Base-by-base conservation (phyloP, 2,888 invertebrate genomes). In the Dilophus febrilis region DNA sequence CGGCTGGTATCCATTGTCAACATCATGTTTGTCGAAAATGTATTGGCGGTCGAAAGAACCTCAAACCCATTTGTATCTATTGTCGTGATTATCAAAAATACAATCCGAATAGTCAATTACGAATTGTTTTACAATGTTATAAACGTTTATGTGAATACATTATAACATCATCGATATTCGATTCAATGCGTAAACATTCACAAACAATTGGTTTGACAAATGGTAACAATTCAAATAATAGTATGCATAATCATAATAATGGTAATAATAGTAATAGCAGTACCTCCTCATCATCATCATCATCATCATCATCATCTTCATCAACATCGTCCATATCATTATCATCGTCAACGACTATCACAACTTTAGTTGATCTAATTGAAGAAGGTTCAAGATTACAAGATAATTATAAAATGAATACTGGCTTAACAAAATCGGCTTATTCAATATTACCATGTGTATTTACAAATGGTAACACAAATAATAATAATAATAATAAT, bases 21-120 rank as follows among this genome's bases (percentile, higher is more conserved):
- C 91, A 92, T 63, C 83, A 86, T 64, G 82, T 91, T 30, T 91
- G 91, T 60, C 77, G 76, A 50, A 70, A 72, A 39, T 91, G 91
- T 57, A 71, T 81, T 54, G 85, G 86, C 35, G 85, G 85, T 4
- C 74, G 80, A 49, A 88, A 88, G 63, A 78, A 80, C 56, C 67
- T 90, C 37, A 82, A 83, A 54, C 87, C 88, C 1, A 73, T 78
- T 1, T 91, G 91, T 58, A 68, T 73, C 49, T 81, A 80, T 74
- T 91, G 91, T 59, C 81, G 80, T 58, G 82, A 86, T 53, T 84
- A 83, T 53, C 74, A 74, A 30, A 74, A 77, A 46, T 90, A 88
- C 58, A 70, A 72, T 39, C 86, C 87, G 58, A 88, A 88, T 59
- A 74, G 77, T 45, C 77, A 83, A 50, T 64, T 90, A 51, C 71